Base-by-base conservation (phyloP, 1,140 invertebrate genomes). In the Orchestia grillus region DNA sequence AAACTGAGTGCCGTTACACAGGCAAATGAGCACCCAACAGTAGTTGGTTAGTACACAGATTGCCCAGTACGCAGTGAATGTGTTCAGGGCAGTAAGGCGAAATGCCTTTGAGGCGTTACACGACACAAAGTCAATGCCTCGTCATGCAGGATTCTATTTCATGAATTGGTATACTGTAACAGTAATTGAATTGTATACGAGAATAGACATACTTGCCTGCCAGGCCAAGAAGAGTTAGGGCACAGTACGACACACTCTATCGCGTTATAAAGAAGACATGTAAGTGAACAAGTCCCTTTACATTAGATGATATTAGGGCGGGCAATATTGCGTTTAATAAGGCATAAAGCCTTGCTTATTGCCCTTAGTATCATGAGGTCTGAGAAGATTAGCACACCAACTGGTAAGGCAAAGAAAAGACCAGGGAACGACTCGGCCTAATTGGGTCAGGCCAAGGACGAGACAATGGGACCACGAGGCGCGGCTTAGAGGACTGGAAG, bases 281-380 rank as follows among this genome's bases (percentile, higher is more conserved):
- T 8, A 47, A 94, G 92, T 45, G 92, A 94, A 94, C 6, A 45
- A 94, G 43, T 94, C 19, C 43, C 44, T 92, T 44, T n/a, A 44
- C 92, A 94, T 94, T 94, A 45, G 43, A 45, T 40, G 92, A 94
- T 44, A 94, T 94, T 94, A 94, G 23, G 92, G 92, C 6, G 19
- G 36, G 19, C 19, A 94, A 94, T 94, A 94, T 94, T 94, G 47
- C 92, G 43, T 47, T 94, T 94, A 94, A 94, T 94, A 94, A 44
- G 44, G 44, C 92, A 94, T 94, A 11, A 94, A 94, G 92, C 44
- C 44, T 47, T 94, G 92, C 92, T 94, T 47, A 94, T 45, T 94
- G 92, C 92, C 44, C 92, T 45, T 40, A 45, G 36, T 47, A 94
- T 42, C 44, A 94, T 40, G 41, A 90, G 88, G n/a, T 90, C 92